Evolutionary conservation across 1,140 invertebrate genomes (phyloP).

Genomic region (Hyposmocoma kahamanoa): DNA sequence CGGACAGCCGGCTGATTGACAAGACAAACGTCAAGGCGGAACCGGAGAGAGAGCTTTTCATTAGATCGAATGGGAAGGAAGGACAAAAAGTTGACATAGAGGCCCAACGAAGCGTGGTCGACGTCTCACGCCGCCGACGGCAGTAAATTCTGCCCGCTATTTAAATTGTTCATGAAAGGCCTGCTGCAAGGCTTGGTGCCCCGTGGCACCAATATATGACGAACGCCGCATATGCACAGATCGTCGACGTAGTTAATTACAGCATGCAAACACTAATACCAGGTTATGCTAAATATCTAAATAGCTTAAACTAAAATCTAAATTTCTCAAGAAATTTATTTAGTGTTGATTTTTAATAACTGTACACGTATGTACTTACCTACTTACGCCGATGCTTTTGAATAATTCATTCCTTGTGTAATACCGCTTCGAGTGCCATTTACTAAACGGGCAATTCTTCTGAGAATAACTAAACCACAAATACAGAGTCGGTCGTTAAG

Average conservation of each 20-base stretch:
- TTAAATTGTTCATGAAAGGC: constrained; percentile 54
- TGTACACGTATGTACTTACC: neutral
- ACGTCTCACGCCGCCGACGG: constrained; percentile 16
- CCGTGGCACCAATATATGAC: constrained; percentile 35
- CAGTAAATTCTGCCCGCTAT: constrained; percentile 34
- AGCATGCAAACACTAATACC: constrained; percentile 11
- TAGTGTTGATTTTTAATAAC: too few relatives aligned
- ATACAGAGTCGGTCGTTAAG: constrained; percentile 17
- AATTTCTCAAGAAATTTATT: neutral
- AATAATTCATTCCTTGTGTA: constrained; percentile 38
- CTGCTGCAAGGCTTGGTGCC: constrained; percentile 18
- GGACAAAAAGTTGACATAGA: constrained; percentile 44
- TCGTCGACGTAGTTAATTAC: too few relatives aligned
- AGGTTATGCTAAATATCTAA: constrained; percentile 13
- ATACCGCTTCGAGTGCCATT: constrained; percentile 26
- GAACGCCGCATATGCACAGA: too few relatives aligned
- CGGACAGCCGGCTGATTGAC: constrained; percentile 54
- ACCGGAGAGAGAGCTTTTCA: constrained; percentile 47
- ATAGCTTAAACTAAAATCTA: neutral
- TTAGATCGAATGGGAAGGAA: constrained; percentile 38
- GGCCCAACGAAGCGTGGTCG: constrained; percentile 13
- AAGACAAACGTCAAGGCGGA: constrained; percentile 54
- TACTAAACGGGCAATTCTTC: constrained; percentile 24
- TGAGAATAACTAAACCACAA: constrained; percentile 29
- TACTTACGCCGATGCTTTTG: constrained; percentile 16